Evolutionary conservation across 2,113 vertebrate species (phyloP), one percentile per base, ranked within the genome.

Genomic region (Verasper variegatus): DNA sequence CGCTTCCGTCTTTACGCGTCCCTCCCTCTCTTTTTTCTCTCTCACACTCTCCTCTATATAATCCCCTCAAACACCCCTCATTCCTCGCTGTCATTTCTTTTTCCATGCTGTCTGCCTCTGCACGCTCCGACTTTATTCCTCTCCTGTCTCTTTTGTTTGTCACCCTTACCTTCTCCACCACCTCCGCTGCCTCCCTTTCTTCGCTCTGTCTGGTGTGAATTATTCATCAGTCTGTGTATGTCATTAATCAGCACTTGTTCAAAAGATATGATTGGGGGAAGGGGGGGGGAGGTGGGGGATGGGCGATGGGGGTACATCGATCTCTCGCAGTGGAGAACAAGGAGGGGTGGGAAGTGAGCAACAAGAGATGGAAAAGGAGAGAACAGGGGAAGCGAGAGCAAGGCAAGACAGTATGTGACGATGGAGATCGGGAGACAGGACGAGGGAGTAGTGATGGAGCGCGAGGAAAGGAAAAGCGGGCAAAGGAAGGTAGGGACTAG

Each of bases 181-280:
- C 31, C 31, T 31, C 31, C 31, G 31, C 31, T 7, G 31, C 59
- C 55, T 5, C 37, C 63, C 65, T 74, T 71, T 47, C 61, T 74
- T 27, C 64, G 68, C 76, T 74, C 62, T 24, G 42, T 47, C 62
- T 80, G 68, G 47, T 64, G 76, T 93, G 89, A 94, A 95, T 94
- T 87, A 94, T 94, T 94, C 88, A 94, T 90, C 85, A 79, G 82
- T 86, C 90, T 89, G 89, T 92, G 92, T 93, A 91, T 95, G 90
- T 96, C 95, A 90, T 95, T 95, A 94, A 96, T 96, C 95, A 95
- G 90, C 94, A 94, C 55, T 93, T 95, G 91, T 93, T 93, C 91
- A 90, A 89, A 90, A 92, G 88, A 91, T 92, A 91, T 92, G 90
- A 92, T 90, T 78, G 77, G 82, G 82, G 74, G 69, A 68, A 59